Evolutionary conservation across 2,888 invertebrate species (phyloP).

Genomic region (Beris morrisii): DNA sequence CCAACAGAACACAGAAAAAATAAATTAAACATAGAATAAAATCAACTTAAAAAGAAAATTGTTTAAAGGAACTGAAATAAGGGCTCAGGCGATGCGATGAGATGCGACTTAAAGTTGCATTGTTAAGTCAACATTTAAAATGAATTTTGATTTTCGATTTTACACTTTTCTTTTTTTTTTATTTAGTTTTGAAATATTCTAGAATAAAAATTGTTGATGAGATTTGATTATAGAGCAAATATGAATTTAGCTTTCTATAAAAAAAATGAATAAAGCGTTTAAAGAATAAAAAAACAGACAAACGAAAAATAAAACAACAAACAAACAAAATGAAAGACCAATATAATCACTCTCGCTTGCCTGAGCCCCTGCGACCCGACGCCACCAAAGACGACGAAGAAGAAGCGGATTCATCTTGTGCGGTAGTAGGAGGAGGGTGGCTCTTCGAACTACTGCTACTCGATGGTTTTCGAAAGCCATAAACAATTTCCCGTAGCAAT

Average conservation of each 20-base stretch:
- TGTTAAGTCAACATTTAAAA: constrained; percentile 27
- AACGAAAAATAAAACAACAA: constrained; percentile 29
- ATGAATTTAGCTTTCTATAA: constrained; percentile 31
- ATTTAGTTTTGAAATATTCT: constrained; percentile 1
- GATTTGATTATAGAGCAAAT: constrained; percentile 24
- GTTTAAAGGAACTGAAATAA: constrained; percentile 37
- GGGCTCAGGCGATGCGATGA: constrained; percentile 48
- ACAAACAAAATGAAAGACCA: constrained; percentile 40
- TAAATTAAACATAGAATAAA: constrained; percentile 36
- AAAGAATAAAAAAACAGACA: constrained; percentile 34
- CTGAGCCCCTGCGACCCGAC: constrained; percentile 45
- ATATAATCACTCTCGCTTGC: constrained; percentile 43
- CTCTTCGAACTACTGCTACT: background rate
- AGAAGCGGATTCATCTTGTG: constrained; percentile 20
- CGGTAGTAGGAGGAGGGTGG: constrained; percentile 11
- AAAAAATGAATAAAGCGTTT: constrained; percentile 1
- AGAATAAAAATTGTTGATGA: constrained; percentile 21
- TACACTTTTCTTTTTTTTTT: constrained; percentile 9
- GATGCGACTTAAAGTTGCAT: constrained; percentile 33
- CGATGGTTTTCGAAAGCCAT: constrained; percentile 31
- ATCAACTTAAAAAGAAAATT: constrained; percentile 16
- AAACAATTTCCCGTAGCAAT: constrained; percentile 60
- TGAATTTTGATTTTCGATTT: constrained; percentile 15
- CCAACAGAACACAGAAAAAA: constrained; percentile 38
- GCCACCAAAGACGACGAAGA: constrained; percentile 15